Evolutionary conservation across 2,113 vertebrate species (phyloP), one percentile per base, ranked within the genome.

Genomic region (Varanus komodoensis): DNA sequence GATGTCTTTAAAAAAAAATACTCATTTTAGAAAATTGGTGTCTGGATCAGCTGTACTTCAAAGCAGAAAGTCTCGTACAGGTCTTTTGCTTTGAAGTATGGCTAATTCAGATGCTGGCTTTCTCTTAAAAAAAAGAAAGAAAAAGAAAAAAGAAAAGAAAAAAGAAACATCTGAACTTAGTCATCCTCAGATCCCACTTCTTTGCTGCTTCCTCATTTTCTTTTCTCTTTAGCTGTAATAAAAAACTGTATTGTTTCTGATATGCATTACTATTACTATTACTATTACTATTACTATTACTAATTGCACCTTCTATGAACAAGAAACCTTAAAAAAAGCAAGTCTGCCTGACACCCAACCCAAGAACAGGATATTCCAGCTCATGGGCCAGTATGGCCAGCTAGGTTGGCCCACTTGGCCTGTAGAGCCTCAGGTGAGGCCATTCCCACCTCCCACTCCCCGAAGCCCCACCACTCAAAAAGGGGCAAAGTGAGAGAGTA

Each of bases 1-100:
- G 94, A 95, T 96, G 94, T 95, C 96, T 95, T 96, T 92, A 52
- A 54, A 77, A 86, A 86, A 57, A 5, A 71, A 12, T 94, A 95
- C 95, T 96, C 93, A 95, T 95, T 96, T 96, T 95, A 95, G 93
- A 96, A 96, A 96, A 96, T 95, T 95, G 93, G 94, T 96, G 94
- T 96, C 95, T 96, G 94, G 95, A 95, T 96, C 84, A 92, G 92
- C 89, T 96, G 95, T 93, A 96, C 96, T 96, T 96, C 96, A 96
- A 96, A 96, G 95, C 90, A 6, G 84, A 94, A 93, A 92, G 93
- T 91, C 0, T 90, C 88, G 85, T 52, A 85, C 87, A 93, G 89
- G 75, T 48, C 82, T 82, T 64, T 38, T 82, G 29, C 95, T 96
- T 96, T 96, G 95, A 96, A 96, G 95, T 95, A 85, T 75, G 89